A percentile compares a stretch with the other conserved stretches of the same genome.
phyloP scores from a whole-genome alignment of 2,797 vertebrate genomes.

The Anabacerthia variegaticeps region DNA sequence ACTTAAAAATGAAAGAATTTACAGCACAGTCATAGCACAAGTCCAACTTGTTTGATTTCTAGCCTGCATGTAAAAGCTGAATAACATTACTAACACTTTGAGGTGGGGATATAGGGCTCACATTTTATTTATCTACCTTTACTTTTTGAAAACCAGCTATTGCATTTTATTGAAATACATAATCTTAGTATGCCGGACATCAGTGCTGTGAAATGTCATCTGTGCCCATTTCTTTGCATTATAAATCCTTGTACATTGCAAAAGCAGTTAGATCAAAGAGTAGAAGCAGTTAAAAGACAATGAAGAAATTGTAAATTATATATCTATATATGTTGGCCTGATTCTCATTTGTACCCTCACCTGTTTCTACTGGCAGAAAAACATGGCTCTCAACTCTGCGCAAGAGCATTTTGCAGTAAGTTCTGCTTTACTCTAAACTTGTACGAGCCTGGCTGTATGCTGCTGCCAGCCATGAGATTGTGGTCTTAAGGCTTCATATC shows the following conservation, averaged over 20 bases:
- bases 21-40: not conserved
- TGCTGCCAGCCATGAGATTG: not conserved
- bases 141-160: slow-evolving; percentile 43
- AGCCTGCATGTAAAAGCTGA: slow-evolving; percentile 4
- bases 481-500: not conserved
- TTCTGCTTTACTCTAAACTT: not conserved
- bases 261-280: not conserved
- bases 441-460: accelerated
- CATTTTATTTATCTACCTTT: slow-evolving; percentile 44
- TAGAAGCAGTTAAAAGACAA: not conserved
- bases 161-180: slow-evolving; percentile 13
- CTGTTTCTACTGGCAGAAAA: not conserved
- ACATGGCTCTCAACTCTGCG: not conserved
- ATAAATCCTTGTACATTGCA: slow-evolving; percentile 10
- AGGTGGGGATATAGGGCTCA: not conserved
- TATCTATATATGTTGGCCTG: not conserved
- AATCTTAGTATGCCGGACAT: slow-evolving; percentile 25
- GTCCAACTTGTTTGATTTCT: slow-evolving; percentile 50
- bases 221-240: not conserved
- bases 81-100: slow-evolving; percentile 14
- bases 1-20: slow-evolving; percentile 48
- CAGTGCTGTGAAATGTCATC: slow-evolving; percentile 37
- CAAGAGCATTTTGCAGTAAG: not conserved
- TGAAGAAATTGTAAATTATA: not conserved
- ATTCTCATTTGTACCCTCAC: not conserved